These are phyloP conservation scores for Cremastinae sp. DNA, from an alignment of 2,888 invertebrate species.

Conservation along the genomic window DNA sequence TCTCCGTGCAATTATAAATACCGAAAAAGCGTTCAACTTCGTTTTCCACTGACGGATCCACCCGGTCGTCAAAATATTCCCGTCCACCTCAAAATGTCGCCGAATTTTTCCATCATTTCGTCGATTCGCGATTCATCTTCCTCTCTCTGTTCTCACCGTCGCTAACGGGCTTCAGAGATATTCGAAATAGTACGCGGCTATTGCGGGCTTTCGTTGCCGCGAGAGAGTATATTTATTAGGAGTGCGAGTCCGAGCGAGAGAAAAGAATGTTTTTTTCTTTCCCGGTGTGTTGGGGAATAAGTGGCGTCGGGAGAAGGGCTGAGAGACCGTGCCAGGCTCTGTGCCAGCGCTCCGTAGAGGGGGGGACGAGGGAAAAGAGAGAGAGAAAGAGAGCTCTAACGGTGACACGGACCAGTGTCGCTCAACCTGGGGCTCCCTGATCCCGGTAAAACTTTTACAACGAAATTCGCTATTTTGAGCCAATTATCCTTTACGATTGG, in stretches of 20 bases:
- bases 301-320: constrained; percentile 54
- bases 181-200: constrained; percentile 54
- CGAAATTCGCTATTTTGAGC: constrained; percentile 14
- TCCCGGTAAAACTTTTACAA: constrained; percentile 18
- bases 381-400: constrained; percentile 72
- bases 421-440: constrained; percentile 68
- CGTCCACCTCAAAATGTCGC: not conserved
- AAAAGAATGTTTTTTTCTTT: constrained; percentile 26
- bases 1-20: constrained; percentile 42
- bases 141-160: constrained; percentile 29
- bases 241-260: constrained; percentile 8
- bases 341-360: constrained; percentile 54
- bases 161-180: constrained; percentile 47
- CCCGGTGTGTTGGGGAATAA: constrained; percentile 25
- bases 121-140: constrained; percentile 15
- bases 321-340: constrained; percentile 58
- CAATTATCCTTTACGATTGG: not conserved
- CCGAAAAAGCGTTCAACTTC: constrained; percentile 13
- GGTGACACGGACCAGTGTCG: constrained; percentile 74
- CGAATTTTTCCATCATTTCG: constrained; percentile 38
- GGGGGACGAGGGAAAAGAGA: constrained; percentile 41
- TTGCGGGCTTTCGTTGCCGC: constrained; percentile 44
- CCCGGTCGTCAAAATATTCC: constrained; percentile 19
- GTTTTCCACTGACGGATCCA: constrained; percentile 65
- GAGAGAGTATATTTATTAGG: constrained; percentile 10